Evolutionary conservation across 2,113 vertebrate genomes (phyloP).

Genomic region (Pygathrix nemaeus): DNA sequence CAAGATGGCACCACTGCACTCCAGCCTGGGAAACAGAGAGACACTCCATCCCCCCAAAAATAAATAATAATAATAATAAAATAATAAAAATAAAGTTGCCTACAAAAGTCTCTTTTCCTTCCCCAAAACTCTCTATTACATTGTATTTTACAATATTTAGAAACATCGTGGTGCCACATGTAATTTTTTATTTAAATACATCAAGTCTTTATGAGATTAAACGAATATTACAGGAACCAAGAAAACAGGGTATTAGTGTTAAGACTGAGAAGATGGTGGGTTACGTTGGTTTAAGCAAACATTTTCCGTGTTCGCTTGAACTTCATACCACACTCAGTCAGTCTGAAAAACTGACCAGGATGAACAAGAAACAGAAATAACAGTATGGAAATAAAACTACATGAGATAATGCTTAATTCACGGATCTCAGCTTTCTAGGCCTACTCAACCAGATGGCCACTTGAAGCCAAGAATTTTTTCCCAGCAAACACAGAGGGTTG

Average conservation of each 20-base stretch:
- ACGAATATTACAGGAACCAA: neutral
- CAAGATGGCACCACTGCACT: too few species aligned
- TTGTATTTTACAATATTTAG: slow-evolving; percentile 13
- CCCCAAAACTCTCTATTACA: neutral
- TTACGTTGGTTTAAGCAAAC: neutral
- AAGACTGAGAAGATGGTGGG: neutral
- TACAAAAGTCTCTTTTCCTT: neutral
- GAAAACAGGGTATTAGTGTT: neutral
- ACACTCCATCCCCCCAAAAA: too few species aligned
- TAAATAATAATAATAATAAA: too few species aligned
- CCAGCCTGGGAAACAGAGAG: too few species aligned
- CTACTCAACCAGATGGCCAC: slow-evolving; percentile 58
- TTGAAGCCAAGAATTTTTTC: slow-evolving; percentile 47
- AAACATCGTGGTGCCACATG: neutral
- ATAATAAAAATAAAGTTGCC: neutral
- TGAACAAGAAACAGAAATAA: slow-evolving; percentile 42
- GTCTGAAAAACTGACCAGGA: slow-evolving; percentile 26
- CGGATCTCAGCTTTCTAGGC: slow-evolving; percentile 34
- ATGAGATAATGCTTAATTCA: slow-evolving; percentile 12
- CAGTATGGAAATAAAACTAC: slow-evolving; percentile 20
- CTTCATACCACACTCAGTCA: neutral
- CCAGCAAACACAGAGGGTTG: slow-evolving; percentile 35
- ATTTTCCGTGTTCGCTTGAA: neutral
- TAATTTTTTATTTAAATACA: slow-evolving; percentile 30
- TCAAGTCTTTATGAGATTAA: slow-evolving; percentile 13